Conservation (phyloP, 2,797 vertebrate species). For the Florisuga fusca region DNA sequence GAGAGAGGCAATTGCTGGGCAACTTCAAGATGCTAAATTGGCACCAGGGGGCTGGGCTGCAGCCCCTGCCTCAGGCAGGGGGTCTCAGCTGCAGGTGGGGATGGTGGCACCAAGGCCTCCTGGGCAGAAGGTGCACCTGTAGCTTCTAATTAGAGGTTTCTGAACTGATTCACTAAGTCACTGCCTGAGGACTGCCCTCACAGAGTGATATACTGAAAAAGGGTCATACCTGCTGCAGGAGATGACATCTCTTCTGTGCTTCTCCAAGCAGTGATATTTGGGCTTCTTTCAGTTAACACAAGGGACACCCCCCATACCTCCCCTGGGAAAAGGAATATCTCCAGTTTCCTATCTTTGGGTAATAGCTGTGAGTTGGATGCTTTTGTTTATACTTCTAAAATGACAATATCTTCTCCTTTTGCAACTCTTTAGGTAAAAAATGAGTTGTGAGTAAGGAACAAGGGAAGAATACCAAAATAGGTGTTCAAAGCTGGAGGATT, state of each 20-base stretch:
- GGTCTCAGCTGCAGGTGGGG: neutral
- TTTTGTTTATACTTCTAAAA: neutral
- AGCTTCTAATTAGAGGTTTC: neutral
- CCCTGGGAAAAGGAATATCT: neutral
- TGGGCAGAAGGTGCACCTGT: neutral
- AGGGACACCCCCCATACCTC: neutral
- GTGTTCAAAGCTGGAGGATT: neutral
- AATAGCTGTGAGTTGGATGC: neutral
- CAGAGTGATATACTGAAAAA: neutral
- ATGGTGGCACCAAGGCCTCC: neutral
- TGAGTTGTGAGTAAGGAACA: neutral
- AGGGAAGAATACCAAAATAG: neutral
- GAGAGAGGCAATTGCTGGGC: neutral
- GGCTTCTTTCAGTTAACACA: neutral
- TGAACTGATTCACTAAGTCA: neutral
- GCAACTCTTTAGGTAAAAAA: neutral
- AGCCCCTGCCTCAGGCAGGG: neutral
- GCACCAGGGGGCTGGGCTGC: neutral
- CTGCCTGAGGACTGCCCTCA: neutral
- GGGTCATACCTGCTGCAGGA: neutral
- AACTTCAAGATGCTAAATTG: accelerated
- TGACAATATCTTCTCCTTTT: accelerated
- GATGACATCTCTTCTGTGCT: neutral
- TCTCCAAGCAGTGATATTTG: neutral
- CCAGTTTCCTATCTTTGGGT: neutral